A percentile compares a stretch with the other conserved stretches of the same genome.
These are phyloP conservation scores for Polypedilum vanderplanki DNA, from an alignment of 1,140 invertebrate genomes.

Conservation along the genomic window DNA sequence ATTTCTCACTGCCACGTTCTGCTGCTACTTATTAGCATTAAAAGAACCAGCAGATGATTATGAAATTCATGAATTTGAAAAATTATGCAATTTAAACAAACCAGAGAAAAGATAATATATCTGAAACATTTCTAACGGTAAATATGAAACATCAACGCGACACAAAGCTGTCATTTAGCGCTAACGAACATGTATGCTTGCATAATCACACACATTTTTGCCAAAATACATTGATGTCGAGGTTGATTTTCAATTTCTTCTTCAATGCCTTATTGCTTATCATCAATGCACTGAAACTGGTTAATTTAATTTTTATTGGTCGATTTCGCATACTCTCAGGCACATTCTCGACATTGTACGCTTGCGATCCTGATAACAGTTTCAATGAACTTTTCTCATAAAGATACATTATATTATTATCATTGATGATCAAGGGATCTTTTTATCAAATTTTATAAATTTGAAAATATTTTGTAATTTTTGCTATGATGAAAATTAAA, in stretches of 20 bases:
- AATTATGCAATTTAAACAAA: slow-evolving; percentile 5
- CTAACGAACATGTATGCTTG: slow-evolving; percentile 1
- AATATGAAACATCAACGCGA: background rate
- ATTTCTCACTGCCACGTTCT: background rate
- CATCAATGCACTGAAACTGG: background rate
- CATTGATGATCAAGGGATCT: no score
- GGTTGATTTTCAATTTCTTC: slow-evolving; percentile 12
- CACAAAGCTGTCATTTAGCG: slow-evolving; percentile 5
- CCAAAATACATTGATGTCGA: background rate
- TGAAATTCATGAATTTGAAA: background rate
- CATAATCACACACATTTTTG: slow-evolving; percentile 18
- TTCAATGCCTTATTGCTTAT: background rate
- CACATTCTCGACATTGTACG: background rate
- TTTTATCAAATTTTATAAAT: no score
- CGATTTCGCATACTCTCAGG: background rate
- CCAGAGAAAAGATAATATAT: background rate
- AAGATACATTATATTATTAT: no score
- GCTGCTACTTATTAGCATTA: background rate
- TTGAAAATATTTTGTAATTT: no score
- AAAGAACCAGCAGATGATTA: background rate
- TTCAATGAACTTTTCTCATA: background rate
- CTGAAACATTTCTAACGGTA: background rate
- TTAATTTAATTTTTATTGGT: slow-evolving; percentile 17
- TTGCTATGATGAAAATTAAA: no score
- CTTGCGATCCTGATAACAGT: background rate